A percentile compares a stretch with the other conserved stretches of the same genome.
Conservation (phyloP, 2,888 invertebrate genomes). For the Plebejus argus region DNA sequence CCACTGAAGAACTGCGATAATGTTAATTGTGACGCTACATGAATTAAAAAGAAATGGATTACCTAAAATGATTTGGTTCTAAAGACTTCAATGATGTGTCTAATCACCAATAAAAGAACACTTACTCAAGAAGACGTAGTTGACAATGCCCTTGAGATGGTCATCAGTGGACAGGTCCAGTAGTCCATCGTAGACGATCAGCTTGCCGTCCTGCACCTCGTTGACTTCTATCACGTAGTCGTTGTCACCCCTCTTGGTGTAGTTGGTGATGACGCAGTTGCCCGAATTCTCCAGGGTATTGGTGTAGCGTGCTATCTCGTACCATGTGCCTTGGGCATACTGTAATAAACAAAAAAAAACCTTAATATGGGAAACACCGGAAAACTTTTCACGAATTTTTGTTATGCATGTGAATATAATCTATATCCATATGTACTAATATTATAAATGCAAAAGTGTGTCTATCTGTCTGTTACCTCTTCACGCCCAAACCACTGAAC, state of each 20-base stretch:
- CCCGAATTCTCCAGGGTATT: neutral
- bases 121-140: slow-evolving; percentile 3
- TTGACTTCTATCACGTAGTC: neutral
- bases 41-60: too few species aligned
- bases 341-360: neutral
- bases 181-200: neutral
- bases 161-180: neutral
- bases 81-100: too few species aligned
- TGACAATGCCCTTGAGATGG: neutral
- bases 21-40: too few species aligned
- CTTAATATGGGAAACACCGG: too few species aligned
- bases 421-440: too few species aligned
- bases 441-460: too few species aligned
- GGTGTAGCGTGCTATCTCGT: neutral
- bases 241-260: neutral
- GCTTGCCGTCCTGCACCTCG: slow-evolving; percentile 12
- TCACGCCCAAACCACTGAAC: too few species aligned
- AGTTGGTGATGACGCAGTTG: neutral
- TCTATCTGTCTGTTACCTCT: too few species aligned
- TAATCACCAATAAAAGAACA: too few species aligned
- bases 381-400: too few species aligned
- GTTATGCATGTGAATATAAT: too few species aligned
- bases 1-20: too few species aligned
- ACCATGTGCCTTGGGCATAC: slow-evolving; percentile 11
- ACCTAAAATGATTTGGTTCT: neutral